Percentiles rank a stretch among this genome's conserved stretches.
phyloP scores from a whole-genome alignment of 2,113 vertebrate species.

The Rhinichthys klamathensis region DNA sequence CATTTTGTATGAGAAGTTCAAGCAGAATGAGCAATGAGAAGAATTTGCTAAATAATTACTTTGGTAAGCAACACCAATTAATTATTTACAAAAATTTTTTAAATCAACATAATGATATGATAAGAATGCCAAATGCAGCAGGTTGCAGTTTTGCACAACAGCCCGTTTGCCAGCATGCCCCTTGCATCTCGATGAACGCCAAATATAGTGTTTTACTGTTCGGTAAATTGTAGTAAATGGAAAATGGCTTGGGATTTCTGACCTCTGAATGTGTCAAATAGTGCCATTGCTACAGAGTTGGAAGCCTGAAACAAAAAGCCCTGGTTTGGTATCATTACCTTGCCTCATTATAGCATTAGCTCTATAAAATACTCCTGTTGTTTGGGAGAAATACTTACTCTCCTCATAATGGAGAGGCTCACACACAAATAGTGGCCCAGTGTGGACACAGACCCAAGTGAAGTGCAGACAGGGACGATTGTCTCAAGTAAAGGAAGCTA shows the following conservation, averaged over 20 bases:
- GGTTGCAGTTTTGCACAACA: neutral
- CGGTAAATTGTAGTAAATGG: conserved; percentile 34
- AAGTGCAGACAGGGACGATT: conserved; percentile 66
- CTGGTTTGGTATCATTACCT: conserved; percentile 48
- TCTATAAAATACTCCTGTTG: conserved; percentile 53
- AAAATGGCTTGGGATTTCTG: conserved; percentile 39
- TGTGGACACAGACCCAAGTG: conserved; percentile 67
- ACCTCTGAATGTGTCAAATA: conserved; percentile 46
- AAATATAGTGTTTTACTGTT: conserved; percentile 50
- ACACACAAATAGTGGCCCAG: conserved; percentile 50
- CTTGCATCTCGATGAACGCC: neutral
- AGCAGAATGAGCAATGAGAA: neutral
- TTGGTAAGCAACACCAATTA: neutral
- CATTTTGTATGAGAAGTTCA: neutral
- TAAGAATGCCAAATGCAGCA: neutral
- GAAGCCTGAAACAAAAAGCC: conserved; percentile 41
- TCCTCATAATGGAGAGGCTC: conserved; percentile 65
- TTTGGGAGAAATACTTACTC: conserved; percentile 61
- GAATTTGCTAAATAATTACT: neutral
- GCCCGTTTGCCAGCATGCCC: neutral
- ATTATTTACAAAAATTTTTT: accelerated
- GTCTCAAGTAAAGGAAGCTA: conserved; percentile 55
- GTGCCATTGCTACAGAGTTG: conserved; percentile 23
- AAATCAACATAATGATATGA: neutral
- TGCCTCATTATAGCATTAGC: conserved; percentile 51